These are phyloP conservation scores for Atractosteus spatula DNA, from an alignment of 2,113 vertebrate genomes.

Conservation along the genomic window DNA sequence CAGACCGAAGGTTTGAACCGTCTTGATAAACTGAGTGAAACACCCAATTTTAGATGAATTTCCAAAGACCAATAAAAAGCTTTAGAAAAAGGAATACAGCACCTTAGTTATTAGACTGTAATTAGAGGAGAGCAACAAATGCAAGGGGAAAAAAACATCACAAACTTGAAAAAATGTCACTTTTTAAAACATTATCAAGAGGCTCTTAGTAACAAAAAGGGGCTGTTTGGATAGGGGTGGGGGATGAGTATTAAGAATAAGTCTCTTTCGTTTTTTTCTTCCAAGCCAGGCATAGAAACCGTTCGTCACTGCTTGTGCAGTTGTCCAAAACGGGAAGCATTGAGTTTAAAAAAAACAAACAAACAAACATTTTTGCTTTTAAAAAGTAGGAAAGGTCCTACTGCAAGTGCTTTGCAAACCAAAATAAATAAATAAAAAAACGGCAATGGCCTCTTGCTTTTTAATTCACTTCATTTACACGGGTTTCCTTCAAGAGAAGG, in stretches of 20 bases:
- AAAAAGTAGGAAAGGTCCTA: conserved; percentile 21
- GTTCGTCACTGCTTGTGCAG: conserved; percentile 2
- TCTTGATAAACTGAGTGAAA: conserved; percentile 6
- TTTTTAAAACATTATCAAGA: not conserved
- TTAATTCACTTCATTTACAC: conserved; percentile 33
- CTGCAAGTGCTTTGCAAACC: conserved; percentile 18
- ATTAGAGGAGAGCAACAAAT: conserved; percentile 6
- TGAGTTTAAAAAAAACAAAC: conserved; percentile 8
- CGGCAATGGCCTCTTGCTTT: conserved; percentile 40
- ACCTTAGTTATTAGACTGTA: conserved; percentile 1
- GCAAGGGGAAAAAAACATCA: conserved; percentile 3
- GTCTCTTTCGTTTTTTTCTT: not conserved
- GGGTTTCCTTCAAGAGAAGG: conserved; percentile 1
- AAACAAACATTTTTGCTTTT: not conserved
- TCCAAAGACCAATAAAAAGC: conserved; percentile 14
- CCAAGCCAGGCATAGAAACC: not conserved
- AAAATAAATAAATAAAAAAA: conserved; percentile 9
- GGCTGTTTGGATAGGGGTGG: not conserved
- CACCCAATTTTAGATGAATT: not conserved
- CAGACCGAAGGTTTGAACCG: no score
- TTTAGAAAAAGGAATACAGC: conserved; percentile 20
- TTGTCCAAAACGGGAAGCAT: conserved; percentile 12
- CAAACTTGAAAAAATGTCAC: not conserved
- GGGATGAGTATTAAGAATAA: conserved; percentile 1
- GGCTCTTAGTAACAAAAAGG: conserved; percentile 8